phyloP scores from a whole-genome alignment of 2,113 vertebrate species.

The Caracal caracal region DNA sequence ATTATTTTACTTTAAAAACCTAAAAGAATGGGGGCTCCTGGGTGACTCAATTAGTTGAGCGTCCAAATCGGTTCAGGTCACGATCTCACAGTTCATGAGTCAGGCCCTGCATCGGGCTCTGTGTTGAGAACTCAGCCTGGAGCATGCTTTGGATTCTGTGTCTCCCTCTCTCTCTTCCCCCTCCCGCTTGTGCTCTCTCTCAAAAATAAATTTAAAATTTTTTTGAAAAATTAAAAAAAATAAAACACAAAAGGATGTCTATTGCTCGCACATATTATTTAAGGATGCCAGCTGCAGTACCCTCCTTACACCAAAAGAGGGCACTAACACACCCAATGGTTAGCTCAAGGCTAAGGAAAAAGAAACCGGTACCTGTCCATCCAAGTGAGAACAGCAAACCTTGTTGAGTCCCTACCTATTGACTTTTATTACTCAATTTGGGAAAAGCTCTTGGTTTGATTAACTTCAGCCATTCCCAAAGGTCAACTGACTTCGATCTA shows the following conservation, averaged over 20 bases:
- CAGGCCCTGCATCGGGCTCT: too few relatives aligned
- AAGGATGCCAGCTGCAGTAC: constrained; percentile 4
- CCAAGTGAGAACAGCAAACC: not conserved
- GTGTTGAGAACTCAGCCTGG: too few relatives aligned
- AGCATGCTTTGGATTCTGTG: too few relatives aligned
- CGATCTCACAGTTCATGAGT: too few relatives aligned
- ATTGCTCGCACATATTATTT: not conserved
- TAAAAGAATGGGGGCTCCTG: too few relatives aligned
- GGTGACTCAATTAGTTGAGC: too few relatives aligned
- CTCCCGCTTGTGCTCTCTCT: too few relatives aligned
- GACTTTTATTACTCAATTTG: not conserved
- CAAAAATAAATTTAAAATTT: too few relatives aligned
- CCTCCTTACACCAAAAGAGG: constrained; percentile 44
- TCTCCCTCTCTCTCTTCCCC: too few relatives aligned
- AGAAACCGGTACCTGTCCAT: not conserved
- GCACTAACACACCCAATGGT: not conserved
- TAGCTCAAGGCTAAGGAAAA: not conserved
- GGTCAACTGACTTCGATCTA: not conserved
- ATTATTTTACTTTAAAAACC: not conserved
- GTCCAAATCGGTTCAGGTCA: too few relatives aligned
- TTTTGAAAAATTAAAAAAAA: too few relatives aligned
- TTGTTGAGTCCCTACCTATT: not conserved
- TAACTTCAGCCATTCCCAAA: not conserved
- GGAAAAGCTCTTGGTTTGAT: not conserved
- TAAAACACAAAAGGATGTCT: not conserved